These are phyloP conservation scores for Altica lythri DNA, from an alignment of 2,888 invertebrate genomes.

Conservation along the genomic window DNA sequence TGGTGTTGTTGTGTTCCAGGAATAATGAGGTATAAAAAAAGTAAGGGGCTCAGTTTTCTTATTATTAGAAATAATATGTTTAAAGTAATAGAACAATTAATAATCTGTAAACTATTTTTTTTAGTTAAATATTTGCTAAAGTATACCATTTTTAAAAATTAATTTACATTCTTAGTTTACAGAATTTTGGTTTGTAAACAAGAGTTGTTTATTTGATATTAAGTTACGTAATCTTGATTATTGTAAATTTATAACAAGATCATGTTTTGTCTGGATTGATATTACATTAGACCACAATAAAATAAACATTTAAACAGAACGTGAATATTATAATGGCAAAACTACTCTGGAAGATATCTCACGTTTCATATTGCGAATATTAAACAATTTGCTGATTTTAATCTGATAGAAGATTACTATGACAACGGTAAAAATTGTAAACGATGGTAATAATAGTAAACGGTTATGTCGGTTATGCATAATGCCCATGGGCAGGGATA, in stretches of 20 bases:
- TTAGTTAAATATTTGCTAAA: too few species aligned
- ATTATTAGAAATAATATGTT: too few species aligned
- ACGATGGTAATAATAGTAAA: conserved; percentile 21
- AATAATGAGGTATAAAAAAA: too few species aligned
- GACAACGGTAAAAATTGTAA: conserved; percentile 29
- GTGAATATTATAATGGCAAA: conserved; percentile 10
- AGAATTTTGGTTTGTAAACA: too few species aligned
- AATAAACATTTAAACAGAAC: conserved; percentile 21
- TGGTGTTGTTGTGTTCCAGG: too few species aligned
- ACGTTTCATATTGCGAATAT: conserved; percentile 30
- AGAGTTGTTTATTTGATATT: too few species aligned
- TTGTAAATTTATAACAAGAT: conserved; percentile 1
- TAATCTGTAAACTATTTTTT: too few species aligned
- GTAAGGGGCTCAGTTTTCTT: too few species aligned
- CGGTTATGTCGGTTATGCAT: conserved; percentile 1
- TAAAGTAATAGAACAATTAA: too few species aligned
- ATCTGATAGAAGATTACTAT: conserved; percentile 19
- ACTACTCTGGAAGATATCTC: conserved; percentile 16
- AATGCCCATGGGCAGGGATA: background rate
- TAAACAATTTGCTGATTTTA: conserved; percentile 28
- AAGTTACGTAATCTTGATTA: too few species aligned
- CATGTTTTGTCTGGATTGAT: background rate
- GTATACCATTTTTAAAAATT: too few species aligned
- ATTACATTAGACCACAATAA: conserved; percentile 9
- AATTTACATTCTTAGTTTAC: too few species aligned